These are phyloP conservation scores for Piezodorus guildinii DNA, from an alignment of 1,140 invertebrate species.

Conservation along the genomic window DNA sequence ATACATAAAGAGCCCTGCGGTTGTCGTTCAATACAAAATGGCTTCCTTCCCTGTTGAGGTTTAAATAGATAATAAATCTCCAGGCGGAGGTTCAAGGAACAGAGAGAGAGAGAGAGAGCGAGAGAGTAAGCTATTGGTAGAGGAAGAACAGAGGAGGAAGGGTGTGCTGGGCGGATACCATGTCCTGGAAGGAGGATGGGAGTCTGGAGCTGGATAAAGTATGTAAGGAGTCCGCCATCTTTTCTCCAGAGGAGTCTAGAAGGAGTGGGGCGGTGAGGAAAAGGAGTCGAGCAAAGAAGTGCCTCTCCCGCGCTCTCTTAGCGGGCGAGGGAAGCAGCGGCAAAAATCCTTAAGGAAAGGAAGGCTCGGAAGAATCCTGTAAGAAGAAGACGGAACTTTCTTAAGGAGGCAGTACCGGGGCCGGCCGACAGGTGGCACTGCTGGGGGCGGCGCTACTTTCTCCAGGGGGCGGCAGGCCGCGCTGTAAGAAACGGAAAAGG, in stretches of 20 bases:
- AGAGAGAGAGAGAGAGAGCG: too few species aligned
- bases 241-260: not conserved
- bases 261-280: too few species aligned
- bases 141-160: too few species aligned
- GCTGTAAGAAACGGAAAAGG: not conserved
- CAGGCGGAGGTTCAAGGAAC: too few species aligned
- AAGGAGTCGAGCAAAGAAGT: not conserved
- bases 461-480: conserved; percentile 4
- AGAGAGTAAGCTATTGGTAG: too few species aligned
- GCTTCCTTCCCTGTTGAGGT: not conserved
- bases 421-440: not conserved
- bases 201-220: not conserved
- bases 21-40: conserved; percentile 1
- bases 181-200: not conserved
- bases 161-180: too few species aligned
- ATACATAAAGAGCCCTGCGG: conserved; percentile 3
- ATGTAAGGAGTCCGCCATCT: conserved; percentile 3
- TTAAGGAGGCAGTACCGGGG: conserved; percentile 9
- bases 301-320: conserved; percentile 18
- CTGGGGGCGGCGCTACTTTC: not conserved
- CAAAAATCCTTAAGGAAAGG: conserved; percentile 13
- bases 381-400: conserved; percentile 5
- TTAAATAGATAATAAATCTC: too few species aligned
- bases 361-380: not conserved
- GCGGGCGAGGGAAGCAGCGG: conserved; percentile 4